These are phyloP conservation scores for Urechis unicinctus DNA, from an alignment of 2,888 invertebrate species.

Conservation along the genomic window DNA sequence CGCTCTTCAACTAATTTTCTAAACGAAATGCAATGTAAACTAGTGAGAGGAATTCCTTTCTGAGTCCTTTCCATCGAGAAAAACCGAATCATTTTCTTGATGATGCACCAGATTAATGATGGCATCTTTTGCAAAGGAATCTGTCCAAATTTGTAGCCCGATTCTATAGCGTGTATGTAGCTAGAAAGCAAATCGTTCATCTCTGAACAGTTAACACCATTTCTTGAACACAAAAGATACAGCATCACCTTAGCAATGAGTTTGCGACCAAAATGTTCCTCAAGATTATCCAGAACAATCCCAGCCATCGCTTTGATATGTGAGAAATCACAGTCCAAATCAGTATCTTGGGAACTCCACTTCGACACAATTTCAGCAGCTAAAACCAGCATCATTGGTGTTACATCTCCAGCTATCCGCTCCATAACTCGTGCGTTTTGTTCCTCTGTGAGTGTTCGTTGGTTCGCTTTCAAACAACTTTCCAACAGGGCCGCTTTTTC, in stretches of 20 bases:
- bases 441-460: no score
- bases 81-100: background rate
- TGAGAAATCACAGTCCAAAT: no score
- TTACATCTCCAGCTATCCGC: no score
- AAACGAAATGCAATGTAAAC: no score
- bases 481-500: no score
- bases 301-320: no score
- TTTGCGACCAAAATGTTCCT: constrained; percentile 1
- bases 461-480: no score
- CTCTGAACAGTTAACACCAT: constrained; percentile 15
- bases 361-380: no score
- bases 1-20: no score
- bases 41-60: background rate
- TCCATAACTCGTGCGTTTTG: no score
- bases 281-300: background rate
- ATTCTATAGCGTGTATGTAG: background rate
- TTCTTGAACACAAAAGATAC: constrained; percentile 2
- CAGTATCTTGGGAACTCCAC: no score
- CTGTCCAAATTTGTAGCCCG: background rate
- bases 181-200: constrained; percentile 11
- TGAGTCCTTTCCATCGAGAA: background rate
- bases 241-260: background rate
- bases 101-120: background rate
- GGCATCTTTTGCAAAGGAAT: background rate
- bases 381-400: no score